phyloP scores from a whole-genome alignment of 1,140 invertebrate species.

The Drosophila jambulina region DNA sequence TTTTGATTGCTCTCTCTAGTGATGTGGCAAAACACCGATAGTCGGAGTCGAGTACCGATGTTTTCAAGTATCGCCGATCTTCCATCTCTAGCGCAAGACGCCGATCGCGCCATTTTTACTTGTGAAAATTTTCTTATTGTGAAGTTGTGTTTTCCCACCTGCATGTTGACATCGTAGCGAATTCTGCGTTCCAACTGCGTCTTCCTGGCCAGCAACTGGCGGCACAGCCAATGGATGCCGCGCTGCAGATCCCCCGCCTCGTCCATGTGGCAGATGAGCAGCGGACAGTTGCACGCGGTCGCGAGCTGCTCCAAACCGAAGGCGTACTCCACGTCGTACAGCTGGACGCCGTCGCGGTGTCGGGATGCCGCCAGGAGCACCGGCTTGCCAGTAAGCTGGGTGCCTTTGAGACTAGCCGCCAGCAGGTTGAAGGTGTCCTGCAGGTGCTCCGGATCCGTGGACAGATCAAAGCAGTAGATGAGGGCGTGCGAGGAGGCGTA shows the following conservation, averaged over 20 bases:
- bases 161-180: slow-evolving; percentile 70
- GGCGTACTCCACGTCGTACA: slow-evolving; percentile 77
- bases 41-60: neutral
- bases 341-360: slow-evolving; percentile 63
- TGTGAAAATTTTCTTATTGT: neutral
- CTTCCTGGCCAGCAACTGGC: slow-evolving; percentile 47
- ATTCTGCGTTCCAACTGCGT: slow-evolving; percentile 47
- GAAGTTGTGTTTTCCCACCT: slow-evolving; percentile 26
- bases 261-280: slow-evolving; percentile 60
- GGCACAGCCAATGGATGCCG: slow-evolving; percentile 58
- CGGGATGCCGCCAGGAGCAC: slow-evolving; percentile 66
- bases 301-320: slow-evolving; percentile 63
- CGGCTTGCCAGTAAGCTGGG: slow-evolving; percentile 60
- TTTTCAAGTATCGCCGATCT: neutral
- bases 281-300: slow-evolving; percentile 38
- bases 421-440: slow-evolving; percentile 49
- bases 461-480: slow-evolving; percentile 74
- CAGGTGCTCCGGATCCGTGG: slow-evolving; percentile 30
- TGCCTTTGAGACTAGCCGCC: slow-evolving; percentile 41
- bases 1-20: neutral
- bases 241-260: slow-evolving; percentile 24
- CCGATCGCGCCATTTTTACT: neutral
- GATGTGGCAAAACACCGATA: neutral
- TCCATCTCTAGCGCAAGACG: neutral
- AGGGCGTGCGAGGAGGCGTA: slow-evolving; percentile 64